A percentile compares a stretch with the other conserved stretches of the same genome.
Evolutionary conservation across 2,888 invertebrate genomes (phyloP).

Genomic region (Toxonevra muliebris): DNA sequence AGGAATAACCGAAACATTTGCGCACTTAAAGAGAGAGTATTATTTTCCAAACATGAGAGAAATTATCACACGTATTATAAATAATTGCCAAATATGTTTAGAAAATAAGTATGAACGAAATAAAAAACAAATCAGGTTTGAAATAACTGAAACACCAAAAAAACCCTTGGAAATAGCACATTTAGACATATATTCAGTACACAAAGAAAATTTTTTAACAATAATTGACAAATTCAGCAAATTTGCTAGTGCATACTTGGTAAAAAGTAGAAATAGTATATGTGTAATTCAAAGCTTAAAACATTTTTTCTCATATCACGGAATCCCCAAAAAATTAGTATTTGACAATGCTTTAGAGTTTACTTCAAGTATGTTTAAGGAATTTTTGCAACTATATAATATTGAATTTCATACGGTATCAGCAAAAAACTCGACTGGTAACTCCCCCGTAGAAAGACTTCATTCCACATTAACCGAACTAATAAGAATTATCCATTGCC

Average conservation of each 20-base stretch:
- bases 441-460: constrained; percentile 34
- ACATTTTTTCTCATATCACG: too few relatives aligned
- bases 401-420: constrained; percentile 6
- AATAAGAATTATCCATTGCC: constrained; percentile 29
- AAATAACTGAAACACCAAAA: constrained; percentile 3
- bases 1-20: too few relatives aligned
- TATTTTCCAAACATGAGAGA: too few relatives aligned
- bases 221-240: constrained; percentile 22
- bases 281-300: constrained; percentile 25
- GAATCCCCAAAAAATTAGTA: too few relatives aligned
- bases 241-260: constrained; percentile 28
- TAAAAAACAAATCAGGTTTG: neutral
- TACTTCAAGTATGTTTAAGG: too few relatives aligned
- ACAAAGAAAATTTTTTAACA: constrained; percentile 10
- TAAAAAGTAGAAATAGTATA: constrained; percentile 33
- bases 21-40: too few relatives aligned
- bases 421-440: constrained; percentile 32
- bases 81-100: constrained; percentile 8
- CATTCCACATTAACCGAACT: constrained; percentile 34
- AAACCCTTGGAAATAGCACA: constrained; percentile 3
- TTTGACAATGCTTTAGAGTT: too few relatives aligned
- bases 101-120: neutral
- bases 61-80: too few relatives aligned
- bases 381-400: too few relatives aligned
- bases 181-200: constrained; percentile 13